Base-by-base conservation (phyloP, 2,888 invertebrate species). In the Limulus polyphemus region DNA sequence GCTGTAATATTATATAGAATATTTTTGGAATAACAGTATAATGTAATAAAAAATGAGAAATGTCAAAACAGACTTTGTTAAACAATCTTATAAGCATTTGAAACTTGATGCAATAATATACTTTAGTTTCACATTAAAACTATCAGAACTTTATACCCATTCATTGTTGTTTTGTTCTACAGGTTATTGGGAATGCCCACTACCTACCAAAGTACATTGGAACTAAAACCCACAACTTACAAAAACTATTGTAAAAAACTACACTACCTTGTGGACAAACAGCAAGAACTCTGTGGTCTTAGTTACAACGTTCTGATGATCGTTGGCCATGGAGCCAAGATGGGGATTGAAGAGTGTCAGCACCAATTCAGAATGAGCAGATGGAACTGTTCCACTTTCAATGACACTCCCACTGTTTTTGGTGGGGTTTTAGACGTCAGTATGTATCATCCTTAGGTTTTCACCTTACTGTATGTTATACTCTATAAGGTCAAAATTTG, bases 261-360 rank as follows among this genome's bases (percentile, higher is more conserved):
- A 68, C 83, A 83, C 69, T 87, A 83, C 72, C 79, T 89, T 60
- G 83, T 81, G 13, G 85, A 86, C 65, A 80, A 82, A 70, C 89
- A 89, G 76, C 74, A 75, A 57, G 84, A 86, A 72, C 77, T 89
- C 55, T 90, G 88, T 73, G 79, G 83, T 64, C 80, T 83, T 61
- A 84, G 84, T 69, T 83, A 84, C 71, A 84, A 83, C 74, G 83
- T 88, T 74, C 80, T 88, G 68, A 81, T 89, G 88, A 84, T 88
- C 60, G 80, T 90, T 61, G 84, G 86, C 64, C 82, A 83, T 17
- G 92, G 91, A 14, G 91, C 92, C 11, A 82, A 83, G 75, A 82
- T 90, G 75, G 90, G 88, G 5, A 85, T 92, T 62, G 88, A 89
- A 70, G 92, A 93, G 76, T 93, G 93, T 75, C 90, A 92, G 78